These are phyloP conservation scores for Chrysolina haemoptera DNA, from an alignment of 2,888 invertebrate genomes.

Conservation along the genomic window DNA sequence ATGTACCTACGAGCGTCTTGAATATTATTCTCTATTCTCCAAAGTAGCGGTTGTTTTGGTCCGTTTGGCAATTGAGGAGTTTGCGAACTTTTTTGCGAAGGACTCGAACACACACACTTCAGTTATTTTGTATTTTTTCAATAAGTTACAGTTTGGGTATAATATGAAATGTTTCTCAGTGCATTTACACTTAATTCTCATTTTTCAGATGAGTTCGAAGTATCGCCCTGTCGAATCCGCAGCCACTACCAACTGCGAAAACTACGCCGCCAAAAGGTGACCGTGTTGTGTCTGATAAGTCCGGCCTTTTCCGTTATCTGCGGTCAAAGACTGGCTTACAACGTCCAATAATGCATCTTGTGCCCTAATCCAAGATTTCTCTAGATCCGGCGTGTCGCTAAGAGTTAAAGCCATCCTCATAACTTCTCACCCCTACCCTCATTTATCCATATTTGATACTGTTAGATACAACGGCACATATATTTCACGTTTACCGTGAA, in stretches of 20 bases:
- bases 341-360: constrained; percentile 60
- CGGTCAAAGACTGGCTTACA: constrained; percentile 58
- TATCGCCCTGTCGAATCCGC: neutral
- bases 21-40: no score
- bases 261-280: constrained; percentile 49
- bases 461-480: constrained; percentile 38
- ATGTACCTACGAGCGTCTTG: no score
- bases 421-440: constrained; percentile 52
- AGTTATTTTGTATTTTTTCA: no score
- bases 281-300: constrained; percentile 52
- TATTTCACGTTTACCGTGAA: constrained; percentile 37
- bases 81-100: no score
- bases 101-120: no score
- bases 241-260: neutral
- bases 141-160: no score
- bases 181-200: no score
- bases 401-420: constrained; percentile 55
- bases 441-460: constrained; percentile 53
- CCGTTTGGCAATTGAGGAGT: no score
- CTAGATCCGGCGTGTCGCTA: constrained; percentile 51
- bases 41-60: no score
- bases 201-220: neutral
- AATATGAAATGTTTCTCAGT: no score
- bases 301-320: constrained; percentile 52
- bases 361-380: constrained; percentile 56